phyloP scores from a whole-genome alignment of 2,113 vertebrate genomes.

The Ranitomeya imitator region DNA sequence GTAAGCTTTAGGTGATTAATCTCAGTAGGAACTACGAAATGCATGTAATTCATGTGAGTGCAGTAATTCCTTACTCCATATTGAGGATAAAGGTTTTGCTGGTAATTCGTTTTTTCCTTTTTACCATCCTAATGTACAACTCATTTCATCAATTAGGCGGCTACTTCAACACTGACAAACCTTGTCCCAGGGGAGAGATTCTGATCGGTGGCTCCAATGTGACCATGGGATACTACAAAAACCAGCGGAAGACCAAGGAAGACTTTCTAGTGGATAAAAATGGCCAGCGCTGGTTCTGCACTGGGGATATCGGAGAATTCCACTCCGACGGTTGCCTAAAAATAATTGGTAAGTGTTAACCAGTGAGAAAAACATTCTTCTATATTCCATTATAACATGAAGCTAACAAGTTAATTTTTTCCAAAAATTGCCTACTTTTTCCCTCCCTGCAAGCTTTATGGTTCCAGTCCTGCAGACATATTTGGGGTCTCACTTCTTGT shows the following conservation, averaged over 20 bases:
- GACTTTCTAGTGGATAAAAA: conserved; percentile 87
- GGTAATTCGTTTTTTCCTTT: not conserved
- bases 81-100: not conserved
- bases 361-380: not conserved
- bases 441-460: no score
- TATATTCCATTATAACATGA: not conserved
- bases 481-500: no score
- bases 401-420: no score
- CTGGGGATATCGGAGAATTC: conserved; percentile 93
- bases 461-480: no score
- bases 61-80: not conserved
- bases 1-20: not conserved
- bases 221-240: conserved; percentile 97
- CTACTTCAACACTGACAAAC: conserved; percentile 87
- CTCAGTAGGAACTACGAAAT: not conserved
- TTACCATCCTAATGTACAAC: not conserved
- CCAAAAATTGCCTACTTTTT: no score
- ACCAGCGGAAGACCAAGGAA: conserved; percentile 75
- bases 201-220: conserved; percentile 91
- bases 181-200: conserved; percentile 90
- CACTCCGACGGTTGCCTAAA: conserved; percentile 91
- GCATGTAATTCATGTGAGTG: no score
- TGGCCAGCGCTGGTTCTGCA: conserved; percentile 93
- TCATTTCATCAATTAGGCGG: conserved; percentile 74
- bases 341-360: conserved; percentile 85